Evolutionary conservation across 2,888 invertebrate species (phyloP).

Genomic region (Tetragnatha montana): DNA sequence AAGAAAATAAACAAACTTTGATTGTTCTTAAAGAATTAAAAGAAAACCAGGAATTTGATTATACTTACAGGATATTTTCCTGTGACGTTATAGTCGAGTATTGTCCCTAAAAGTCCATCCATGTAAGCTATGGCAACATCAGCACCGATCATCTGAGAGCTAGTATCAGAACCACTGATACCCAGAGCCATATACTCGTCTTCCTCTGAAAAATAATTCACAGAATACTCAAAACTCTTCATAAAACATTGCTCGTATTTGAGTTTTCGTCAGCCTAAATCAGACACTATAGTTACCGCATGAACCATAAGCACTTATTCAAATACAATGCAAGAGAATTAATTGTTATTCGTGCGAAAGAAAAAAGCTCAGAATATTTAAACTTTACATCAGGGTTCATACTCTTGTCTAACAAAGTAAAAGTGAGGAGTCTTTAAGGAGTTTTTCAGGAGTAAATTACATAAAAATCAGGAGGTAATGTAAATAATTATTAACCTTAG

Average conservation of each 20-base stretch:
- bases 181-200: slow-evolving; percentile 93
- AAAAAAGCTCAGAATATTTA: too few species aligned
- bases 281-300: too few species aligned
- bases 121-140: slow-evolving; percentile 88
- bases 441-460: too few species aligned
- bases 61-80: slow-evolving; percentile 84
- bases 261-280: too few species aligned
- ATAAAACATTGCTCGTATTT: not conserved
- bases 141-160: slow-evolving; percentile 86
- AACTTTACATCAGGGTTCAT: too few species aligned
- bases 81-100: slow-evolving; percentile 89
- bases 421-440: too few species aligned
- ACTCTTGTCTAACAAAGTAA: too few species aligned
- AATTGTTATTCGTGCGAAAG: too few species aligned
- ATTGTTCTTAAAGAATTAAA: not conserved
- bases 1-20: not conserved
- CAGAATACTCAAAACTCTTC: not conserved
- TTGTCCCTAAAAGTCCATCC: slow-evolving; percentile 84
- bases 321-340: too few species aligned
- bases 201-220: slow-evolving; percentile 77
- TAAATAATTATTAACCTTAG: too few species aligned
- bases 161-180: slow-evolving; percentile 84
- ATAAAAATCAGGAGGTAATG: too few species aligned
- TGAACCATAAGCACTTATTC: too few species aligned
- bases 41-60: not conserved